Conservation (phyloP, 2,113 vertebrate species). For the Arizona elegans region DNA sequence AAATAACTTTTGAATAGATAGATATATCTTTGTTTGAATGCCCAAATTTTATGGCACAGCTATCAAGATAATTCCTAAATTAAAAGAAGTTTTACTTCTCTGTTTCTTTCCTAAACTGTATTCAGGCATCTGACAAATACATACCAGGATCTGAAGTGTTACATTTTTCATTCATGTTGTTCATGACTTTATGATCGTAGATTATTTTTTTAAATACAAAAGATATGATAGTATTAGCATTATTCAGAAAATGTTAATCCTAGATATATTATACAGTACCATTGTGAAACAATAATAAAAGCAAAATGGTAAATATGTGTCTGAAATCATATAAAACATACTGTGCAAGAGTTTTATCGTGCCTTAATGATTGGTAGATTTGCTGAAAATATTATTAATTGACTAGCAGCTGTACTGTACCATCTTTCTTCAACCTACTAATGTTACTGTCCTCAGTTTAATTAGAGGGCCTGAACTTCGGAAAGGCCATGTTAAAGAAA, state of each 20-base stretch:
- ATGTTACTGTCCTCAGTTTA: not conserved
- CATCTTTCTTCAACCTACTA: not conserved
- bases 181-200: not conserved
- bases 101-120: not conserved
- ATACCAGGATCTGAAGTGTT: not conserved
- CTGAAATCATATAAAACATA: not conserved
- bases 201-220: not conserved
- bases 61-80: not conserved
- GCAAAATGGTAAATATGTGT: not conserved
- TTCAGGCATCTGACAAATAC: not conserved
- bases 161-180: not conserved
- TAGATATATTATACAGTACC: not conserved
- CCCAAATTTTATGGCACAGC: not conserved
- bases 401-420: not conserved
- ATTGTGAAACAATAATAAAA: not conserved
- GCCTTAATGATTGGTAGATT: not conserved
- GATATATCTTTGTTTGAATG: not conserved
- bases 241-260: not conserved
- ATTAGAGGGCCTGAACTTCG: not conserved
- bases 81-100: not conserved
- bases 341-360: not conserved
- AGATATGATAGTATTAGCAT: not conserved
- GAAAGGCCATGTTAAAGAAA: not conserved
- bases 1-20: not conserved
- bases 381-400: not conserved